phyloP scores from a whole-genome alignment of 1,140 invertebrate genomes.

The Microplitis mediator region DNA sequence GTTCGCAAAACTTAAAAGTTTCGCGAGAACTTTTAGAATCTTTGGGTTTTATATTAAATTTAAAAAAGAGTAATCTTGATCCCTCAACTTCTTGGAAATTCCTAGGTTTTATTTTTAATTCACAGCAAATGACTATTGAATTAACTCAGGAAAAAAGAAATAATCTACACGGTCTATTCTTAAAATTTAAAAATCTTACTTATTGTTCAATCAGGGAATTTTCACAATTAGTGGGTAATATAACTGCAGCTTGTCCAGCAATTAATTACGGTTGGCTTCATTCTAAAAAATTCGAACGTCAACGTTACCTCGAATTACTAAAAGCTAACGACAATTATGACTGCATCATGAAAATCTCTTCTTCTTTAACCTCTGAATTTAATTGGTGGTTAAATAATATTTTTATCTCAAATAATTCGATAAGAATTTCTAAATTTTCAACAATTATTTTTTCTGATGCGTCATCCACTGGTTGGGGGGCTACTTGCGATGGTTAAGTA shows the following conservation, averaged over 20 bases:
- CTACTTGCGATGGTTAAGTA: background rate
- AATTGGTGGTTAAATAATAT: too few relatives aligned
- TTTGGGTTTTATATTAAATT: conserved; percentile 40
- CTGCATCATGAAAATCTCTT: conserved; percentile 6
- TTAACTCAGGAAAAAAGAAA: conserved; percentile 31
- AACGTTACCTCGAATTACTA: conserved; percentile 28
- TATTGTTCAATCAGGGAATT: conserved; percentile 38
- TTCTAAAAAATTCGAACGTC: conserved; percentile 34
- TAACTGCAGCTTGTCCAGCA: conserved; percentile 35
- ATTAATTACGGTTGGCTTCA: conserved; percentile 36
- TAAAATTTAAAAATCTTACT: conserved; percentile 10
- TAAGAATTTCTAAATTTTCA: background rate
- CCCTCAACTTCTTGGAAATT: conserved; percentile 27
- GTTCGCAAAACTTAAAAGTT: conserved; percentile 16
- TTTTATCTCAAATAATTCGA: background rate
- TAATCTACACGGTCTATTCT: conserved; percentile 9
- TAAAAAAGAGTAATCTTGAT: conserved; percentile 25
- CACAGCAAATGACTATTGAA: conserved; percentile 25
- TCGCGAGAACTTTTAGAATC: conserved; percentile 29
- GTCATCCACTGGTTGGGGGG: background rate
- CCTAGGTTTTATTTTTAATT: conserved; percentile 41
- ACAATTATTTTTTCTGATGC: background rate
- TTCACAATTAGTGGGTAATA: conserved; percentile 33
- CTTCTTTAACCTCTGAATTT: too few relatives aligned
- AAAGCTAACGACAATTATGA: conserved; percentile 27